Base-by-base conservation (phyloP, 2,113 vertebrate genomes). In the Gorsachius goisagi region DNA sequence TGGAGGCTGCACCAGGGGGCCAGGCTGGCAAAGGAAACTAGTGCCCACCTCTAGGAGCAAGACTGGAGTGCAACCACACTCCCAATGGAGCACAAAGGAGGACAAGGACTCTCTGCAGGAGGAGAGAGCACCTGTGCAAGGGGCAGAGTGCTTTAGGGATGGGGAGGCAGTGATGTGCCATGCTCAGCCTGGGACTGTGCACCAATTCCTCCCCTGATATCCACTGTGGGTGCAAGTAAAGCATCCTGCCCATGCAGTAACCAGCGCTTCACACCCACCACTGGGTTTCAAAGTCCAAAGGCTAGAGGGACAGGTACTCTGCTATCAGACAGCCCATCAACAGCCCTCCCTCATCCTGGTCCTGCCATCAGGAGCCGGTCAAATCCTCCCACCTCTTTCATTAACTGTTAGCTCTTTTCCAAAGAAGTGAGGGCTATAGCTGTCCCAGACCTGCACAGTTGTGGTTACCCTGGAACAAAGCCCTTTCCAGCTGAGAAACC, bases 391-490 rank as follows among this genome's bases (percentile, higher is more conserved):
- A 44, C 9, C 78, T n/a, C 73, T 55, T 67, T 50, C 58, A 80
- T 18, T 82, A 62, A 66, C 50, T 75, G 14, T 73, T 81, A 76
- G 89, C n/a, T 58, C 80, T 63, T n/a, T 95, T 94, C n/a, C 28
- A 76, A 89, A 85, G 47, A 82, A 64, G 55, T 1, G 2, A 86
- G 27, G 20, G 26, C 77, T 79, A 35, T 11, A 79, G 71, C 50
- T 11, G 5, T 69, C 53, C 63, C 75, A 92, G 66, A 72, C 41
- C 69, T 81, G 81, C 77, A 89, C 66, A 68, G 47, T 53, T 94
- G 89, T 82, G 89, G 94, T 89, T 88, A 45, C 5, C 47, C 55
- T 85, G 86, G 84, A 95, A 93, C 35, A 66, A 68, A 50, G 88
- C 69, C 68, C 69, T 90, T 81, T 76, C 35, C 73, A 93, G 76